Evolutionary conservation across 2,888 invertebrate genomes (phyloP).

Genomic region (Protodeltote pygarga): DNA sequence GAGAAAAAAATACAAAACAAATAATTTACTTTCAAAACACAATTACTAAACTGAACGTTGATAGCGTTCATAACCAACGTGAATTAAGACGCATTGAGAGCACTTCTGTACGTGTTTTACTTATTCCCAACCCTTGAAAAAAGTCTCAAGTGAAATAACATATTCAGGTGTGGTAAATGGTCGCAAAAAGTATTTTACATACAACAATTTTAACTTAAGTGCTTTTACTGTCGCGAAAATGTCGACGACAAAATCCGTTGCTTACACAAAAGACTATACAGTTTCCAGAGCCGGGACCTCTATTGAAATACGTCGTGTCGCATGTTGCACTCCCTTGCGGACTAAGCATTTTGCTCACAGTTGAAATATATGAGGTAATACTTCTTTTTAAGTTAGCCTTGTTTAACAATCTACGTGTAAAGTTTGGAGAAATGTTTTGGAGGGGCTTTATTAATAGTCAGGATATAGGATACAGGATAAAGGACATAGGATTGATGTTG

Average conservation of each 20-base stretch:
- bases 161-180: constrained; percentile 12
- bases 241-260: constrained; percentile 33
- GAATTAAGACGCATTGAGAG: no score
- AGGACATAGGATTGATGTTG: no score
- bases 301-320: constrained; percentile 25
- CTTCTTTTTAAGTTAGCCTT: constrained; percentile 5
- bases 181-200: constrained; percentile 28
- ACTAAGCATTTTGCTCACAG: constrained; percentile 29
- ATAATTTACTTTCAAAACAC: no score
- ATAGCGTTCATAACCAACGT: no score
- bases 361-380: constrained; percentile 23
- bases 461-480: no score
- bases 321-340: constrained; percentile 6
- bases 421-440: no score
- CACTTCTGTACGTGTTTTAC: neutral
- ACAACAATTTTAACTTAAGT: constrained; percentile 42
- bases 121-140: constrained; percentile 8
- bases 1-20: no score
- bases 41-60: no score
- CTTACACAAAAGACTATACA: constrained; percentile 27
- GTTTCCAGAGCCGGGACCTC: constrained; percentile 8
- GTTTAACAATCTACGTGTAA: neutral
- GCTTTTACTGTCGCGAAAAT: constrained; percentile 40
- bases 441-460: no score
- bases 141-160: constrained; percentile 14